Conservation (phyloP, 2,888 invertebrate species). For the Eustalomyia histrio region DNA sequence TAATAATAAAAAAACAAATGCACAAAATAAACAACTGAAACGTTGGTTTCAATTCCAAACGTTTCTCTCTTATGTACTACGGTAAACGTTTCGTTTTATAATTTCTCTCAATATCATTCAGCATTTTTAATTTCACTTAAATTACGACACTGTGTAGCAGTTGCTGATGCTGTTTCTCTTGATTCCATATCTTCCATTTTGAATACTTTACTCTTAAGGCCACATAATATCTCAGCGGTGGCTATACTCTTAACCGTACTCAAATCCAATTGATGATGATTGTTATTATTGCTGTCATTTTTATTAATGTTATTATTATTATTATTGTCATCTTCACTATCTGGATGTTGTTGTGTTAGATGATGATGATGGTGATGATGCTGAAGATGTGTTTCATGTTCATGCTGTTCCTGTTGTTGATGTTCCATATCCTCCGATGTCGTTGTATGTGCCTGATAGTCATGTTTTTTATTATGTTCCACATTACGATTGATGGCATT, state of each 20-base stretch:
- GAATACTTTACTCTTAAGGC: conserved; percentile 75
- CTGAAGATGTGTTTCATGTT: conserved; percentile 23
- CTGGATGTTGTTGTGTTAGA: conserved; percentile 17
- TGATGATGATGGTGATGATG: conserved; percentile 49
- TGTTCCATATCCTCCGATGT: conserved; percentile 58
- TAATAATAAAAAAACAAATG: conserved; percentile 68
- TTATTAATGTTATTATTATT: conserved; percentile 71
- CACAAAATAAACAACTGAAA: conserved; percentile 64
- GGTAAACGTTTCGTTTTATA: neutral
- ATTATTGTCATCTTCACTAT: conserved; percentile 59
- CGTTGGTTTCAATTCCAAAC: conserved; percentile 14
- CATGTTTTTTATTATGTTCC: conserved; percentile 51
- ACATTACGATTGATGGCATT: conserved; percentile 68
- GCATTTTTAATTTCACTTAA: conserved; percentile 74
- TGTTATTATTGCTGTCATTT: conserved; percentile 72
- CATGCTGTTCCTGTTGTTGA: neutral
- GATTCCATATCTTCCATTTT: conserved; percentile 73
- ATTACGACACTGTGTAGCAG: conserved; percentile 66
- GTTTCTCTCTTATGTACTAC: conserved; percentile 14
- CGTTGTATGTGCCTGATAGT: conserved; percentile 30
- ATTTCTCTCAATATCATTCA: conserved; percentile 68
- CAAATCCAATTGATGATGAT: conserved; percentile 67
- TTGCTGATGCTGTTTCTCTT: conserved; percentile 68
- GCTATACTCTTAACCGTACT: conserved; percentile 76
- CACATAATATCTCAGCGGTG: conserved; percentile 75